Evolutionary conservation across 2,888 invertebrate genomes (phyloP).

Genomic region (Mimas tiliae): DNA sequence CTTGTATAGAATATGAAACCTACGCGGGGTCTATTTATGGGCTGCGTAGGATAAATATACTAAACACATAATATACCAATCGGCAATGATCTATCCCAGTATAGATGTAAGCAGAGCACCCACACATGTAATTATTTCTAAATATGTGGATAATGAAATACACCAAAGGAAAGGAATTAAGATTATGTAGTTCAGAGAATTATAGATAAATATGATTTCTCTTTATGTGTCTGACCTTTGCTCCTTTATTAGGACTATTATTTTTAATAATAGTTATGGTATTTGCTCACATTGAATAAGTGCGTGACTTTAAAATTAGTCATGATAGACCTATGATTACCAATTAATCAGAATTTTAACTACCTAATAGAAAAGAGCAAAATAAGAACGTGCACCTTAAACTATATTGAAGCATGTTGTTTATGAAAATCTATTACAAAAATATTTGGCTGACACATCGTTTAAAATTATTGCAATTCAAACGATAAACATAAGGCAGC

Average conservation of each 20-base stretch:
- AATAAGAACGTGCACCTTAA: too few species aligned
- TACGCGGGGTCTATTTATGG: conserved; percentile 41
- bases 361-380: too few species aligned
- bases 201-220: not conserved
- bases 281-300: too few species aligned
- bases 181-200: not conserved
- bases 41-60: conserved; percentile 63
- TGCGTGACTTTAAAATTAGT: too few species aligned
- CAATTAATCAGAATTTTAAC: too few species aligned
- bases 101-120: conserved; percentile 59
- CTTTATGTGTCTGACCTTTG: not conserved
- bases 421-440: too few species aligned
- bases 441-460: too few species aligned
- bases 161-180: conserved; percentile 13
- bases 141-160: conserved; percentile 40
- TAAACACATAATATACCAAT: conserved; percentile 47
- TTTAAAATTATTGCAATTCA: too few species aligned
- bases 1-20: conserved; percentile 31
- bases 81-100: conserved; percentile 52
- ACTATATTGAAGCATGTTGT: too few species aligned
- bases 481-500: too few species aligned
- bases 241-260: not conserved
- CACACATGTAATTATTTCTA: conserved; percentile 66
- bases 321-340: too few species aligned
- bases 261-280: not conserved